These are phyloP conservation scores for Calliphora vicina DNA, from an alignment of 1,140 invertebrate genomes.

Conservation along the genomic window DNA sequence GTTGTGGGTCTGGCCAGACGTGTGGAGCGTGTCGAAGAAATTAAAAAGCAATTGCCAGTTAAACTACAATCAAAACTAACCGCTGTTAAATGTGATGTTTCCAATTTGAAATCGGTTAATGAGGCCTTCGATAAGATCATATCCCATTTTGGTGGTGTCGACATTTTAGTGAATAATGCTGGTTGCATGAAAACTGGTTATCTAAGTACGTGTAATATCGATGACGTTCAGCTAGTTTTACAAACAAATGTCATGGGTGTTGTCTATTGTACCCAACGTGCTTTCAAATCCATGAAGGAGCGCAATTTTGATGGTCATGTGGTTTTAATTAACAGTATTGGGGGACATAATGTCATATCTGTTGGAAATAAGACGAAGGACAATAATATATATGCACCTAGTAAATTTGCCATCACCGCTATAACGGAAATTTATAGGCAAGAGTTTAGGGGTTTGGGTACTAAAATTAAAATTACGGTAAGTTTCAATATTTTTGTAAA, in stretches of 20 bases:
- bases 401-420: slow-evolving; percentile 73
- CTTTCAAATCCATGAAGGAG: slow-evolving; percentile 74
- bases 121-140: slow-evolving; percentile 72
- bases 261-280: slow-evolving; percentile 71
- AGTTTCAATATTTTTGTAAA: slow-evolving; percentile 37
- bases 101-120: slow-evolving; percentile 71
- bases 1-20: slow-evolving; percentile 77
- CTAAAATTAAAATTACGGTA: slow-evolving; percentile 72
- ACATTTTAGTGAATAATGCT: slow-evolving; percentile 80
- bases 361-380: slow-evolving; percentile 47
- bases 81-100: slow-evolving; percentile 71
- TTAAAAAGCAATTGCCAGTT: slow-evolving; percentile 45
- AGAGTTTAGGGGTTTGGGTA: slow-evolving; percentile 68
- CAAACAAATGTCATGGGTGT: slow-evolving; percentile 77
- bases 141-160: slow-evolving; percentile 69
- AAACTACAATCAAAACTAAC: slow-evolving; percentile 59
- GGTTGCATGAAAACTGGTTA: slow-evolving; percentile 65
- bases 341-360: slow-evolving; percentile 65
- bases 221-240: slow-evolving; percentile 66
- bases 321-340: slow-evolving; percentile 74
- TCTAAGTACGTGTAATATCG: slow-evolving; percentile 55
- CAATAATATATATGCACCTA: slow-evolving; percentile 68
- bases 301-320: slow-evolving; percentile 74
- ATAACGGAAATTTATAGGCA: slow-evolving; percentile 69
- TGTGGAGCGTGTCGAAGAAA: slow-evolving; percentile 67